These are phyloP conservation scores for Troilus luridus DNA, from an alignment of 2,888 invertebrate species.

Conservation along the genomic window DNA sequence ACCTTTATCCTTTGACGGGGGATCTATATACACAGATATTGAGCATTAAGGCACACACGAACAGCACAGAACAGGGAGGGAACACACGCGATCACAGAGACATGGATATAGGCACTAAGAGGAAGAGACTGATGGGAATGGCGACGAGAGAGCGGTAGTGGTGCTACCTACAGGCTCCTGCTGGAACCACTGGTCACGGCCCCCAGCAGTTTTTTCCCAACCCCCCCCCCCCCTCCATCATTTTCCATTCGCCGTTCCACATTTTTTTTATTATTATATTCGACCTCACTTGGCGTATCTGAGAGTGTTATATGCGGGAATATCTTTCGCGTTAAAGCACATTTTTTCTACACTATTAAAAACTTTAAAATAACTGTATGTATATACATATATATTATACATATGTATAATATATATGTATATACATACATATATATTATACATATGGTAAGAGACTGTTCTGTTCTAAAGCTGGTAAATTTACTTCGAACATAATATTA, in stretches of 20 bases:
- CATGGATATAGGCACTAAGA: background rate
- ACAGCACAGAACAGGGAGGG: background rate
- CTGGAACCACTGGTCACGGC: slow-evolving; percentile 53
- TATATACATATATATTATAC: background rate
- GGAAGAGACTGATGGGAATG: slow-evolving; percentile 30
- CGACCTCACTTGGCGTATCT: background rate
- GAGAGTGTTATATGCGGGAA: background rate
- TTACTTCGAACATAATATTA: too few relatives aligned
- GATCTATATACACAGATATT: background rate
- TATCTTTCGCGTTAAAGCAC: background rate
- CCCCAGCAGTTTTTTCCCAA: slow-evolving; percentile 51
- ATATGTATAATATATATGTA: too few relatives aligned
- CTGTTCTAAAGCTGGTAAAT: too few relatives aligned
- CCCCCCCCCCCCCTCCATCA: background rate
- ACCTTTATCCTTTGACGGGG: slow-evolving; percentile 8
- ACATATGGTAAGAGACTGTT: too few relatives aligned
- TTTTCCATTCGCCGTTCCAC: slow-evolving; percentile 46
- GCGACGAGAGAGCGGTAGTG: slow-evolving; percentile 52
- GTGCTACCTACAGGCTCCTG: slow-evolving; percentile 61
- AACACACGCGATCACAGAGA: background rate
- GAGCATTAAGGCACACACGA: slow-evolving; percentile 22
- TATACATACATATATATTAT: too few relatives aligned
- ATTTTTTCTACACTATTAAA: background rate
- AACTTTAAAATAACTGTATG: too few relatives aligned
- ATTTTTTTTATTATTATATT: slow-evolving; percentile 52